Evolutionary conservation across 2,113 vertebrate species (phyloP), one percentile per base, ranked within the genome.

Genomic region (human): DNA sequence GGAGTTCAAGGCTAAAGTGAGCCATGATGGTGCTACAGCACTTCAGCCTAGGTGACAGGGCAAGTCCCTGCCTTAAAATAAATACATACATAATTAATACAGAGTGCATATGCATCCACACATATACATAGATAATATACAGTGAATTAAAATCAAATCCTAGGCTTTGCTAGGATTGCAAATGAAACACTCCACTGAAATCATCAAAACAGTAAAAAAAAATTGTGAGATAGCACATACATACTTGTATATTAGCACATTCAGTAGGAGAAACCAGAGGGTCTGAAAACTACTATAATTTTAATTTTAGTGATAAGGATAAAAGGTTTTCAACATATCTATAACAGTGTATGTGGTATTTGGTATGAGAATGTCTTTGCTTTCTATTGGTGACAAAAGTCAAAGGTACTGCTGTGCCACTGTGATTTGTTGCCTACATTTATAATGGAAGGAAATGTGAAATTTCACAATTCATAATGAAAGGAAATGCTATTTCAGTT

Each of bases 401-500:
- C 90, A 81, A 66, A 96, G 57, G 38, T 20, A 50, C 75, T 57
- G 3, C n/a, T 52, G 79, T 30, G 68, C n/a, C 17, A 13, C 73
- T 57, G 40, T 55, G 73, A 80, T 79, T 70, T 76, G 55, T 82
- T 50, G 83, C 59, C 64, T 81, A 50, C 48, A 16, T 59, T 95
- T 61, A 84, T 89, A 93, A 88, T 92, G 50, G 85, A 81, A 98
- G 87, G 89, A 97, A 98, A 89, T 89, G 68, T 70, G 89, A 66
- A 50, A 92, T 93, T 93, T 94, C 22, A 73, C 82, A 68, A 93
- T 82, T 97, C 79, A 92, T 93, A 94, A 97, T 94, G 59, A 52
- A 81, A 96, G 94, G 93, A 98, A 97, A 94, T 93, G 25, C 64
- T 93, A n/a, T 81, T 96, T 91, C 38, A 93, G 55, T 78, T 83